A percentile compares a stretch with the other conserved stretches of the same genome.
These are phyloP conservation scores for Crax fasciolata DNA, from an alignment of 2,797 vertebrate species.

Conservation along the genomic window DNA sequence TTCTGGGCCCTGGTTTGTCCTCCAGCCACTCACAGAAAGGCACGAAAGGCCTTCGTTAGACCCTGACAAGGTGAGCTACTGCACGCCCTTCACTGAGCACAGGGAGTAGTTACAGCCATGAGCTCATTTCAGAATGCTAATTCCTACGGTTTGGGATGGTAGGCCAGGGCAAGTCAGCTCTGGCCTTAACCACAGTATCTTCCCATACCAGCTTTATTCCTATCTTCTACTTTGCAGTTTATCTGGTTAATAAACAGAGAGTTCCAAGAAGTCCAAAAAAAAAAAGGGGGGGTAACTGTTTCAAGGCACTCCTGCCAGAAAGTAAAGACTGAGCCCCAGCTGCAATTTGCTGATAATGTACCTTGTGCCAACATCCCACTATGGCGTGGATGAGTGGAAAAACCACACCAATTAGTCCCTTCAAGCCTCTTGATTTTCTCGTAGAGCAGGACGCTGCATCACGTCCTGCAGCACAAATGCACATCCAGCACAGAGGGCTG, in stretches of 20 bases:
- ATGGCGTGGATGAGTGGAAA: not conserved
- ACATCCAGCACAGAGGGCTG: rapidly evolving
- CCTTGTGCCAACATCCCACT: not conserved
- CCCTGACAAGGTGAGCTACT: not conserved
- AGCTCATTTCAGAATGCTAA: not conserved
- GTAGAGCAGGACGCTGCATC: rapidly evolving
- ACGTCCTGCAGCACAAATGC: rapidly evolving
- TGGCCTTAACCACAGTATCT: not conserved
- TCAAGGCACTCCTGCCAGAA: not conserved
- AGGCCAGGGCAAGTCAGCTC: not conserved
- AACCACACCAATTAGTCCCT: not conserved
- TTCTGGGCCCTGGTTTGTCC: not conserved
- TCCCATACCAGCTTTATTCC: constrained; percentile 1
- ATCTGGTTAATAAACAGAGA: constrained; percentile 16
- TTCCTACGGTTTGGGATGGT: not conserved
- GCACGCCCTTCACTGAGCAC: rapidly evolving
- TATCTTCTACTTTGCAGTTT: not conserved
- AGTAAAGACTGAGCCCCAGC: not conserved
- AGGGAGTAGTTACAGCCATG: not conserved
- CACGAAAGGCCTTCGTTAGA: not conserved
- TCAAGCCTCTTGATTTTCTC: not conserved
- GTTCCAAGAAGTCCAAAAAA: constrained; percentile 41
- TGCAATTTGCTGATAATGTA: constrained; percentile 28
- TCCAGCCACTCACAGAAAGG: not conserved
- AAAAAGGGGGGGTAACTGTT: not conserved